Percentiles rank a stretch among this genome's conserved stretches.
These are phyloP conservation scores for Aulostomus chinensis DNA, from an alignment of 2,797 vertebrate species.

Conservation along the genomic window DNA sequence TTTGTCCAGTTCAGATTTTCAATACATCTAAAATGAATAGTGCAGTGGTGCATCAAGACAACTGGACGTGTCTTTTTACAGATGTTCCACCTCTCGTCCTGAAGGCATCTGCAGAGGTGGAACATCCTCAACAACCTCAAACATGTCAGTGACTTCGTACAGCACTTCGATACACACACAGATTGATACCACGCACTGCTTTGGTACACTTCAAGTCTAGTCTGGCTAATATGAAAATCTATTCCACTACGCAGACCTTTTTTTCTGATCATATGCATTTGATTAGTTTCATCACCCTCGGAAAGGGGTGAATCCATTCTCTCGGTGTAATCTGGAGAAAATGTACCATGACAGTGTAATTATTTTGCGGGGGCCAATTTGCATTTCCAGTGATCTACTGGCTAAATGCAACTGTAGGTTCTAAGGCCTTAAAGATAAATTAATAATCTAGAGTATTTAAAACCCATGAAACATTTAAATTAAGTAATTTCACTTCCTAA, in stretches of 20 bases:
- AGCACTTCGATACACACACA: no score
- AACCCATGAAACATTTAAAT: conserved; percentile 85
- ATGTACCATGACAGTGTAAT: conserved; percentile 81
- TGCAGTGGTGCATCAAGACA: no score
- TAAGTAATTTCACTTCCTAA: conserved; percentile 82
- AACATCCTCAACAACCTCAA: no score
- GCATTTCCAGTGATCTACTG: conserved; percentile 75
- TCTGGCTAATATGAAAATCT: conserved; percentile 31
- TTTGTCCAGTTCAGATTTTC: no score
- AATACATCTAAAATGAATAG: no score
- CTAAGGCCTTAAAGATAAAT: conserved; percentile 81
- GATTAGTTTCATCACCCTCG: conserved; percentile 66
- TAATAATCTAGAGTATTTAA: conserved; percentile 84
- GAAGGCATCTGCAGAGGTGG: no score
- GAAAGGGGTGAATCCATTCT: conserved; percentile 71
- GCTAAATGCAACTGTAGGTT: conserved; percentile 76
- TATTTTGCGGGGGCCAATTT: conserved; percentile 80
- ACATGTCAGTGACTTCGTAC: no score
- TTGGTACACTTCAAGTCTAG: background rate
- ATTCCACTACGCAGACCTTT: conserved; percentile 28
- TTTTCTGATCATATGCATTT: conserved; percentile 50
- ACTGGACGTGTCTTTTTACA: no score
- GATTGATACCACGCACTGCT: no score
- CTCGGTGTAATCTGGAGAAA: conserved; percentile 81
- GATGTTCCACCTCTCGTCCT: no score